These are phyloP conservation scores for Acanthopleura granulata DNA, from an alignment of 2,888 invertebrate genomes.

Conservation along the genomic window DNA sequence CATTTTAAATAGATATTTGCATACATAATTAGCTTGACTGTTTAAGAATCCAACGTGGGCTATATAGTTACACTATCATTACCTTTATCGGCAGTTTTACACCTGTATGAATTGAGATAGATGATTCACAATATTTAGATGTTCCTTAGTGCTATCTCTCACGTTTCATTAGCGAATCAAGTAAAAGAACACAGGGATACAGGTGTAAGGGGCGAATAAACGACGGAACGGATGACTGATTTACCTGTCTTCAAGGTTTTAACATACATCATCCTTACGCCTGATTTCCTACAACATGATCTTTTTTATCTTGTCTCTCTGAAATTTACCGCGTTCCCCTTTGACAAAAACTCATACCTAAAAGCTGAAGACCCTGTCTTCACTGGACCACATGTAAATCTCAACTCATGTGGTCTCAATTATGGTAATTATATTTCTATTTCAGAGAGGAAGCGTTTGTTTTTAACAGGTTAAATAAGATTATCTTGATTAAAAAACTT, in stretches of 20 bases:
- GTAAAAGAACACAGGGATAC: not conserved
- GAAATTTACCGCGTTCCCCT: no score
- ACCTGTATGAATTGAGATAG: no score
- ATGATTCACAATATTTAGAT: no score
- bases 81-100: no score
- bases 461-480: slow-evolving; percentile 5
- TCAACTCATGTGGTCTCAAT: no score
- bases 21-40: not conserved
- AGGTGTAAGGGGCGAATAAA: not conserved
- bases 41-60: not conserved
- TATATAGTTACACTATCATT: no score
- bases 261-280: not conserved
- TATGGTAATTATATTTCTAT: no score
- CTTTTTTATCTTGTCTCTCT: not conserved
- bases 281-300: not conserved
- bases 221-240: not conserved
- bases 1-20: not conserved
- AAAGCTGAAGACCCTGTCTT: no score
- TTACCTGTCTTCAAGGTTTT: slow-evolving; percentile 2
- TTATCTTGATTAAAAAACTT: not conserved
- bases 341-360: no score
- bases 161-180: no score
- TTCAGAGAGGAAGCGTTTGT: not conserved
- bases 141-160: no score
- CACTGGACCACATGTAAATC: no score